Base-by-base conservation (phyloP, 2,888 invertebrate species). In the Hymenopus coronatus region DNA sequence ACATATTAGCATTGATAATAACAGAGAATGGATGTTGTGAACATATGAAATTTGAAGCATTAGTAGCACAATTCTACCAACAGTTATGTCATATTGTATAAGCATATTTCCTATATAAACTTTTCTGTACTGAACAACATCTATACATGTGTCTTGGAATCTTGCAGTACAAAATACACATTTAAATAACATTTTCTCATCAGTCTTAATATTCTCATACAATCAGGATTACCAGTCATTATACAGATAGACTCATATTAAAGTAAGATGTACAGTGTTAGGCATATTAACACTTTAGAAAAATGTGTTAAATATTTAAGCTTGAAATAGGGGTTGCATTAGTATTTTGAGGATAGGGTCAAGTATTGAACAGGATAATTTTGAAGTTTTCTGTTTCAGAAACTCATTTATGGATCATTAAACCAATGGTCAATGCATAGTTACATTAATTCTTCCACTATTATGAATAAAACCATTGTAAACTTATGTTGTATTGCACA, bases 81-180 rank as follows among this genome's bases (percentile, higher is more conserved):
- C 84, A 30, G 54, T 46, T 15, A 40, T 46, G 81, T 9, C n/a
- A 81, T 54, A 40, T 40, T 40, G 20, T 70, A 70, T 70, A 70
- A 70, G 54, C 54, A 70, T 86, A 25, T 30, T 70, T 86, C 28
- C 40, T 28, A 86, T 85, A 86, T 87, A 87, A 87, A 87, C 82
- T 87, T 82, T 87, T 70, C 82, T 81, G 33, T 82, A 70, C 54
- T 70, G 54, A 70, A 70, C 54, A 54, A 86, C 86, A 86, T 85
- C 85, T 46, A 46, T 85, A 84, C 30, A 33, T 33, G n/a, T 84
- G 25, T 70, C 54, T 25, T 70, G 54, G 54, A 70, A 28, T 85
- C 46, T 85, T 89, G 89, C 89, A 83, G 89, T 89, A 89, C 87
- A 89, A 89, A 89, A 89, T 88, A 87, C 89, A 89, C 88, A 33